Percentiles rank a stretch among this genome's conserved stretches.
Conservation (phyloP, 1,140 invertebrate genomes). For the Pogonomyrmex barbatus region DNA sequence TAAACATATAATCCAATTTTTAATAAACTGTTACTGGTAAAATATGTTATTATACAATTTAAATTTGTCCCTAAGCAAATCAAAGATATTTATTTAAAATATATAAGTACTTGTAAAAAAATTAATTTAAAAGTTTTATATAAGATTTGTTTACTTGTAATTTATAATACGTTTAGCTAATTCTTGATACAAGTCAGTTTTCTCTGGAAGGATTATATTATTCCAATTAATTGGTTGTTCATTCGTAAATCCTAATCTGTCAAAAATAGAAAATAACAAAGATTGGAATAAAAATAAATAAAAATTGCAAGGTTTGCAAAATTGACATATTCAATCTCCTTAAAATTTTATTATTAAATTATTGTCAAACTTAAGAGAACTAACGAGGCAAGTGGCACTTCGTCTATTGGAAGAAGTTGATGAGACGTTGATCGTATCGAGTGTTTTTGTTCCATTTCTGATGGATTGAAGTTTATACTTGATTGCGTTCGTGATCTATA, state of each 20-base stretch:
- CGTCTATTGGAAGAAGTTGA: conserved; percentile 60
- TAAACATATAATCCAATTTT: conserved; percentile 15
- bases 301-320: not conserved
- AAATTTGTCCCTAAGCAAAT: not conserved
- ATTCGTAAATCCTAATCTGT: conserved; percentile 85
- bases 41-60: not conserved
- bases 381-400: conserved; percentile 82
- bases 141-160: conserved; percentile 84
- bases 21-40: not conserved
- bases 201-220: conserved; percentile 86
- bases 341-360: conserved; percentile 15
- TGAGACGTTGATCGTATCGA: conserved; percentile 56
- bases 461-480: conserved; percentile 60
- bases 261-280: not conserved
- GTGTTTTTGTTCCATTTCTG: conserved; percentile 76
- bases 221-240: conserved; percentile 86
- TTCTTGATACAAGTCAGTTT: conserved; percentile 87
- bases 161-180: conserved; percentile 86
- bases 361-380: conserved; percentile 45
- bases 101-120: not conserved
- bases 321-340: not conserved
- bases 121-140: not conserved
- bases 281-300: not conserved
- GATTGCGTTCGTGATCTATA: conserved; percentile 76
- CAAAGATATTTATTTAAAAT: not conserved